phyloP scores from a whole-genome alignment of 2,797 vertebrate genomes.

The Choloepus didactylus region DNA sequence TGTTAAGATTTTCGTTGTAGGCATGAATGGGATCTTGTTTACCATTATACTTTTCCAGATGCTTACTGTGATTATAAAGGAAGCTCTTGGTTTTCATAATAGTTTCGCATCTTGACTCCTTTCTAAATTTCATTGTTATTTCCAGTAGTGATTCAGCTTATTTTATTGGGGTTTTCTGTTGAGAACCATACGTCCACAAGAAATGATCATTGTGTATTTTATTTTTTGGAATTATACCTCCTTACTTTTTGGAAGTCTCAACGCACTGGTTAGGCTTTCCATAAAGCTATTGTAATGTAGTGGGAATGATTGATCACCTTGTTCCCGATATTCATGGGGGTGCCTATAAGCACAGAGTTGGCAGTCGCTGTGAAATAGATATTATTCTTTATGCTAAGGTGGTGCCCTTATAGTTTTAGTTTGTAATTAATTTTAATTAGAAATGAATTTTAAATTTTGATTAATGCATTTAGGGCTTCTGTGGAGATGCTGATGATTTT shows the following conservation, averaged over 20 bases:
- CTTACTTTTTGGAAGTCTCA: conserved; percentile 28
- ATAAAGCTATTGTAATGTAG: neutral
- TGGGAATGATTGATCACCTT: neutral
- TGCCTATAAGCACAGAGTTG: conserved; percentile 26
- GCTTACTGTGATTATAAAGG: conserved; percentile 26
- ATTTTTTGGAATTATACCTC: conserved; percentile 20
- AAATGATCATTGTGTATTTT: conserved; percentile 29
- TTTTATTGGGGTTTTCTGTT: neutral
- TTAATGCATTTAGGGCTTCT: neutral
- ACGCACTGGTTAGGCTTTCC: neutral
- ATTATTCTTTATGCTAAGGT: neutral
- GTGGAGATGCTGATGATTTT: neutral
- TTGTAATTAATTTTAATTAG: conserved; percentile 30
- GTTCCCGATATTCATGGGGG: conserved; percentile 44
- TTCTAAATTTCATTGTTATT: conserved; percentile 31
- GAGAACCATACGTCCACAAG: neutral
- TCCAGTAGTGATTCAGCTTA: conserved; percentile 30
- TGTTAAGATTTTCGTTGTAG: conserved; percentile 59
- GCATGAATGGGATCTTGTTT: neutral
- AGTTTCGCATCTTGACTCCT: conserved; percentile 44
- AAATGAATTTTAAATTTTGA: conserved; percentile 58
- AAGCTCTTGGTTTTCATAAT: conserved; percentile 45
- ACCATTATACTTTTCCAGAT: conserved; percentile 27
- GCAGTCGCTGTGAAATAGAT: neutral
- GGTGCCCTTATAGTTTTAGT: conserved; percentile 4